Evolutionary conservation across 2,797 vertebrate genomes (phyloP).

Genomic region (Anisognathus igniventris): DNA sequence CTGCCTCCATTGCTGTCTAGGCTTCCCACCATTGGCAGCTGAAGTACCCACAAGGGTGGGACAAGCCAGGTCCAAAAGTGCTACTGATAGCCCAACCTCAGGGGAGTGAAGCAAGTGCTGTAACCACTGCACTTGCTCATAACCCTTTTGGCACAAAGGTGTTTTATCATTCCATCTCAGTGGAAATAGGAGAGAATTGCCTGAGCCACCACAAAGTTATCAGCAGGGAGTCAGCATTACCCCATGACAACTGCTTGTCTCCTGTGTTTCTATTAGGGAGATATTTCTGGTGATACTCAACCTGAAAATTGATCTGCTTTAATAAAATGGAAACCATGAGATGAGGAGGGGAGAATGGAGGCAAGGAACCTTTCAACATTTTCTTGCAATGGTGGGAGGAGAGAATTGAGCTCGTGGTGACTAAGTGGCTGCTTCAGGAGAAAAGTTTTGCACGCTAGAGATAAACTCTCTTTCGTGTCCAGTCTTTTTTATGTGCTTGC

Average conservation of each 20-base stretch:
- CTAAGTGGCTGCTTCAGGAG: neutral
- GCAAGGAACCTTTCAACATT: neutral
- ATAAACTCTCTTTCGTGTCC: neutral
- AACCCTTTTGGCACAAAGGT: neutral
- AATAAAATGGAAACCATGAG: neutral
- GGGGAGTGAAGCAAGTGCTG: neutral
- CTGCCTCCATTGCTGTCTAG: neutral
- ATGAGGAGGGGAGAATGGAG: neutral
- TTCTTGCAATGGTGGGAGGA: neutral
- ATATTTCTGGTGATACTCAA: neutral
- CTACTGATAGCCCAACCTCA: neutral
- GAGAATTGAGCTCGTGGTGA: rapidly evolving
- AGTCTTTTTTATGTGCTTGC: neutral
- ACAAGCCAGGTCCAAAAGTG: neutral
- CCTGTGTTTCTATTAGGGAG: neutral
- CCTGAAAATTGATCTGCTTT: neutral
- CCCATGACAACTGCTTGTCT: neutral
- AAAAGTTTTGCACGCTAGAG: neutral
- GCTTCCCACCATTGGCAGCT: neutral
- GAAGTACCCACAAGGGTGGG: neutral
- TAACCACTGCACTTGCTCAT: neutral
- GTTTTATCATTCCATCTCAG: neutral
- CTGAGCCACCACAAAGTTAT: neutral
- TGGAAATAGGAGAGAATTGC: neutral
- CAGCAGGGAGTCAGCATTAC: neutral